Percentiles rank a stretch among this genome's conserved stretches.
Conservation (phyloP, 1,140 invertebrate species). For the Aphelinus certus region DNA sequence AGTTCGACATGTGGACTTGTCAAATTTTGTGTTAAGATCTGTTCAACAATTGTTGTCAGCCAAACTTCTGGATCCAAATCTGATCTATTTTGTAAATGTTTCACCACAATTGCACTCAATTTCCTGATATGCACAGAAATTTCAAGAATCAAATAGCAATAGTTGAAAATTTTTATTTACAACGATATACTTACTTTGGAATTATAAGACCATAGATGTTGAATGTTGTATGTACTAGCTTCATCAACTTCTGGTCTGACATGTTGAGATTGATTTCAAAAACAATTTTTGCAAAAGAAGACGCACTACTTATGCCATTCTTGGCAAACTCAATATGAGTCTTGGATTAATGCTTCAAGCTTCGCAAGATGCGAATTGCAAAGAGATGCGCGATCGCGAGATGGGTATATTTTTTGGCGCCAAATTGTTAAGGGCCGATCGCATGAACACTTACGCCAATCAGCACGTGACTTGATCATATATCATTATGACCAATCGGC, state of each 20-base stretch:
- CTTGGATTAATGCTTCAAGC: too few relatives aligned
- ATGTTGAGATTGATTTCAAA: neutral
- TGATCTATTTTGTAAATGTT: conserved; percentile 67
- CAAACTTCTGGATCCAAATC: conserved; percentile 67
- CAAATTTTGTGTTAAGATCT: conserved; percentile 79
- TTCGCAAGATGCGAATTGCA: too few relatives aligned
- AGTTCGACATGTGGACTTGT: conserved; percentile 76
- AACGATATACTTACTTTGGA: conserved; percentile 58
- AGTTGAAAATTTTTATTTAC: conserved; percentile 7
- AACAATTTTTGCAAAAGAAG: too few relatives aligned
- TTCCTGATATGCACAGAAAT: conserved; percentile 65
- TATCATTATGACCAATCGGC: too few relatives aligned
- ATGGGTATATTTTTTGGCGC: too few relatives aligned
- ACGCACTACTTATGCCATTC: too few relatives aligned
- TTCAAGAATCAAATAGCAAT: conserved; percentile 1
- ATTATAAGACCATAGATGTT: conserved; percentile 66
- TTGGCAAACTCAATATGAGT: too few relatives aligned
- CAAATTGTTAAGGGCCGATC: too few relatives aligned
- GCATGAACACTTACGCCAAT: too few relatives aligned
- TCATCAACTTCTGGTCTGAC: conserved; percentile 38
- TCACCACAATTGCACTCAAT: conserved; percentile 68
- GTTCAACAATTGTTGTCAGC: conserved; percentile 72
- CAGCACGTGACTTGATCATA: too few relatives aligned
- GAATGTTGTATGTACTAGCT: conserved; percentile 64
- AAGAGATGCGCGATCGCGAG: too few relatives aligned